phyloP scores from a whole-genome alignment of 1,140 invertebrate species.

The Bombus breviceps region DNA sequence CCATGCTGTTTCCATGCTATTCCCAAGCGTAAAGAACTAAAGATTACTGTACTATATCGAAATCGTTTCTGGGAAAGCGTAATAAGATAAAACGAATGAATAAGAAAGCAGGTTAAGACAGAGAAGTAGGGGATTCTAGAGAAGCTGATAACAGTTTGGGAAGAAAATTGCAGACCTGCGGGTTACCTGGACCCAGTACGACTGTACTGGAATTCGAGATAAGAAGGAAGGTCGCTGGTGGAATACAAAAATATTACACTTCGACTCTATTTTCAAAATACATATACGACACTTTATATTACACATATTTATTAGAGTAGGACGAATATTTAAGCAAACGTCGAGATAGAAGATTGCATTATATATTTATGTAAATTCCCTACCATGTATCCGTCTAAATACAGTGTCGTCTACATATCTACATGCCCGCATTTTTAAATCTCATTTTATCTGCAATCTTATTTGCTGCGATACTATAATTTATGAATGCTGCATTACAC shows the following conservation, averaged over 20 bases:
- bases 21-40: background rate
- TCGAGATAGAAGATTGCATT: too few relatives aligned
- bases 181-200: background rate
- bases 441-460: too few relatives aligned
- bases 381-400: too few relatives aligned
- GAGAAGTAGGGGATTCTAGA: background rate
- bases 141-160: conserved; percentile 16
- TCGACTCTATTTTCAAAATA: background rate
- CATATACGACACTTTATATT: background rate
- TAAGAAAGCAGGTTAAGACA: conserved; percentile 12
- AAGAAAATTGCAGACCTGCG: conserved; percentile 17
- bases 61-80: background rate
- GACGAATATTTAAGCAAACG: too few relatives aligned
- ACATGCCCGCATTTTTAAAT: too few relatives aligned
- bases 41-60: background rate
- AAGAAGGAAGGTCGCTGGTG: conserved; percentile 5
- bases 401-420: too few relatives aligned
- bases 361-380: background rate
- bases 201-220: conserved; percentile 10
- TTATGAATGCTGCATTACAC: too few relatives aligned
- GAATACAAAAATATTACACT: background rate
- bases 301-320: background rate
- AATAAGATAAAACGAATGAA: background rate
- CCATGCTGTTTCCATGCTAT: too few relatives aligned
- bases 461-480: too few relatives aligned